phyloP scores from a whole-genome alignment of 1,140 invertebrate species.

The Drosophila arawakana region DNA sequence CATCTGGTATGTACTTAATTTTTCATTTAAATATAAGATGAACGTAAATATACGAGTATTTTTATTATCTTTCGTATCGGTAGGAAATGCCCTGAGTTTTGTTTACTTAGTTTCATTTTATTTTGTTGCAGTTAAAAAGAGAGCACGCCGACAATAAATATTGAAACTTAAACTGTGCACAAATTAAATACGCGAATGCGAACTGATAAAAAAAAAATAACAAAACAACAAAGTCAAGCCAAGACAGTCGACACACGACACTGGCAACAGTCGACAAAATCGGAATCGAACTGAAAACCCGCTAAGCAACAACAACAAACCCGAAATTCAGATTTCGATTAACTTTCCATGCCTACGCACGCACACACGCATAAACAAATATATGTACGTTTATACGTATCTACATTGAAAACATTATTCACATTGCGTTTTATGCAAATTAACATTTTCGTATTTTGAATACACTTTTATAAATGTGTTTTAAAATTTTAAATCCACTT shows the following conservation, averaged over 20 bases:
- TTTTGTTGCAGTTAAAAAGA: constrained; percentile 64
- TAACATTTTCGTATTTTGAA: constrained; percentile 11
- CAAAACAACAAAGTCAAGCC: constrained; percentile 43
- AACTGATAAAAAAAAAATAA: constrained; percentile 47
- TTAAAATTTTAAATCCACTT: constrained; percentile 17
- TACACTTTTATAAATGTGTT: constrained; percentile 5
- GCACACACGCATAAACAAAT: constrained; percentile 44
- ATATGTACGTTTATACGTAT: constrained; percentile 15
- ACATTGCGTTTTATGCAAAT: constrained; percentile 4
- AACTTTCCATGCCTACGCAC: constrained; percentile 61
- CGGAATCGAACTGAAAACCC: constrained; percentile 37
- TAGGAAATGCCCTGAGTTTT: constrained; percentile 47
- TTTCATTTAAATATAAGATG: constrained; percentile 22
- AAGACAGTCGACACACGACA: constrained; percentile 22
- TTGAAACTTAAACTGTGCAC: constrained; percentile 75
- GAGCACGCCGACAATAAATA: constrained; percentile 66
- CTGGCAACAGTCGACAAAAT: constrained; percentile 28
- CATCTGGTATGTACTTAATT: constrained; percentile 11
- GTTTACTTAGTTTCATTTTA: constrained; percentile 38
- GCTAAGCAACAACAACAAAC: constrained; percentile 21
- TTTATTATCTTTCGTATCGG: constrained; percentile 48
- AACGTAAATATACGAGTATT: constrained; percentile 19
- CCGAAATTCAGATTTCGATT: constrained; percentile 46
- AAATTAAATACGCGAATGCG: constrained; percentile 61
- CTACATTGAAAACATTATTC: constrained; percentile 1